Conservation (phyloP, 1,140 invertebrate genomes). For the Octopus bimaculoides region DNA sequence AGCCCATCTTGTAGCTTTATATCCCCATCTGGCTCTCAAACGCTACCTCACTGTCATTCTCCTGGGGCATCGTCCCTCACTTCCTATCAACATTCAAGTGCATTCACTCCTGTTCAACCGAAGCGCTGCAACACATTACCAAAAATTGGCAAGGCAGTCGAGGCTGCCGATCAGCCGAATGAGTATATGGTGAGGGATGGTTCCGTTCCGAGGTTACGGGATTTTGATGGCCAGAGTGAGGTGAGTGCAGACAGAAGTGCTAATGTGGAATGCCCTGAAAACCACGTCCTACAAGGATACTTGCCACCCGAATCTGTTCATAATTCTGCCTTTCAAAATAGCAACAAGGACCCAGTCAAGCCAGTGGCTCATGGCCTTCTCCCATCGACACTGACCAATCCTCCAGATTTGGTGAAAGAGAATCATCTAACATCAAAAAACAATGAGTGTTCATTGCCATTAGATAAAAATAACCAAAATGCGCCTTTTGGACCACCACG, state of each 20-base stretch:
- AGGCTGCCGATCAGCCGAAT: background rate
- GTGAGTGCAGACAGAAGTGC: constrained; percentile 26
- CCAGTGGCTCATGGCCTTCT: too few relatives aligned
- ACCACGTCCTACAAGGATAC: constrained; percentile 16
- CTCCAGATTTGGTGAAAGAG: too few relatives aligned
- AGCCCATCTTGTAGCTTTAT: constrained; percentile 32
- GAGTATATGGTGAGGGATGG: constrained; percentile 23
- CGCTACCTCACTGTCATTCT: constrained; percentile 35
- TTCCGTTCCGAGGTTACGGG: constrained; percentile 37
- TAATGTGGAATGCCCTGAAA: constrained; percentile 12
- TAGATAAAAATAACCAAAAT: too few relatives aligned
- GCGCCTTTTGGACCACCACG: too few relatives aligned
- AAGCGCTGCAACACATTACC: constrained; percentile 41
- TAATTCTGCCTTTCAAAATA: too few relatives aligned
- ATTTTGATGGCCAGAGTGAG: constrained; percentile 46
- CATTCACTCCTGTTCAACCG: constrained; percentile 45
- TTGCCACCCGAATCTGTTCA: background rate
- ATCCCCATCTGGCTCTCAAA: constrained; percentile 30
- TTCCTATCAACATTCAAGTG: constrained; percentile 39
- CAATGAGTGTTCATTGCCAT: too few relatives aligned
- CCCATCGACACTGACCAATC: too few relatives aligned
- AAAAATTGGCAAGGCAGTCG: constrained; percentile 25
- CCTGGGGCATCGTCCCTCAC: constrained; percentile 42
- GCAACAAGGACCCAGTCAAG: too few relatives aligned
- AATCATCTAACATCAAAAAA: too few relatives aligned